Evolutionary conservation across 2,888 invertebrate genomes (phyloP).

Genomic region (Mongoloraphidia duomilia): DNA sequence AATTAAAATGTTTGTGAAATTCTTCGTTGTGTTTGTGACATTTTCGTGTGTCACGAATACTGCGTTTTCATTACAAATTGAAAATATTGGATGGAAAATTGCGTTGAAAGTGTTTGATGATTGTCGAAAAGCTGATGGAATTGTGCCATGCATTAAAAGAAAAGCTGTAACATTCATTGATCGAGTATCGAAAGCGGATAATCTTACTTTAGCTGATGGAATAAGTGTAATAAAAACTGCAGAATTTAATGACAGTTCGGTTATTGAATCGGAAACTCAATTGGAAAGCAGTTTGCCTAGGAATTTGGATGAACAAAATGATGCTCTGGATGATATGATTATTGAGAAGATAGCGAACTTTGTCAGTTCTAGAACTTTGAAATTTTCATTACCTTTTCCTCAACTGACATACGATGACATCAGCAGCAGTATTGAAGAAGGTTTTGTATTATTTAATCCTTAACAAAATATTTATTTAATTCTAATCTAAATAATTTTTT

Average conservation of each 20-base stretch:
- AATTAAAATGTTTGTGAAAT: no score
- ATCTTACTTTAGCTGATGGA: conserved; percentile 46
- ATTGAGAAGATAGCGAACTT: conserved; percentile 56
- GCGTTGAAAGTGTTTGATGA: conserved; percentile 63
- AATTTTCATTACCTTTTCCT: conserved; percentile 55
- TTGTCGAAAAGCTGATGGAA: conserved; percentile 48
- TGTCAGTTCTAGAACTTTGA: conserved; percentile 59
- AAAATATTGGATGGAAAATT: conserved; percentile 47
- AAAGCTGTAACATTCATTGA: conserved; percentile 69
- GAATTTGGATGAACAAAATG: conserved; percentile 49
- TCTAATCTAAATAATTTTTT: no score
- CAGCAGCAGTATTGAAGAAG: conserved; percentile 60
- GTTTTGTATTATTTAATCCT: conserved; percentile 24
- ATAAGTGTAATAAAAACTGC: conserved; percentile 48
- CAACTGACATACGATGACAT: conserved; percentile 53
- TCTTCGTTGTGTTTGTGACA: no score
- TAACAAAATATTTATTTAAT: no score
- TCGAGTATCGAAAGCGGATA: conserved; percentile 55
- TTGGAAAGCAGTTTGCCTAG: conserved; percentile 55
- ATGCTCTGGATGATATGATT: conserved; percentile 50
- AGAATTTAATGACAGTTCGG: conserved; percentile 18
- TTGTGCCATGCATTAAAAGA: conserved; percentile 64
- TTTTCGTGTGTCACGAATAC: no score
- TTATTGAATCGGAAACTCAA: conserved; percentile 46
- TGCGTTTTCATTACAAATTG: conserved; percentile 11